Base-by-base conservation (phyloP, 2,888 invertebrate species). In the Temnothorax unifasciatus region DNA sequence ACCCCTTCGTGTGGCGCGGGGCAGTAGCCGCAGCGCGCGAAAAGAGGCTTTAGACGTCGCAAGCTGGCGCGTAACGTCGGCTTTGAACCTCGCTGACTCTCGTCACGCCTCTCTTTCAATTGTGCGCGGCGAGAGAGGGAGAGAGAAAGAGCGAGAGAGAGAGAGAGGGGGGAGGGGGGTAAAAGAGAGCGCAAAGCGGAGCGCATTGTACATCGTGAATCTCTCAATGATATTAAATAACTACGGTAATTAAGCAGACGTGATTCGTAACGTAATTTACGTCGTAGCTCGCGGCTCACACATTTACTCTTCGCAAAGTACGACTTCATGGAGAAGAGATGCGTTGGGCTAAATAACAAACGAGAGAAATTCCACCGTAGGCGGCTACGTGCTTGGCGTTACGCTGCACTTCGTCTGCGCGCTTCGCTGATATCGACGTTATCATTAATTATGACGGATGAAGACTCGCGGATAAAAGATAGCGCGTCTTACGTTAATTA, bases 71-170 rank as follows among this genome's bases (percentile, higher is more conserved):
- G 83, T 75, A 81, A 64, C 47, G 84, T 44, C 64, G 81, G 85
- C 87, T 89, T 89, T 86, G 88, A 87, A 85, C 85, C 85, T 82
- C 59, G 79, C 66, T 86, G 81, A 82, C 57, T 74, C 52, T 21
- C 73, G 68, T 69, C 76, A n/a, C 59, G 13, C 21, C 18, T 25
- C 34, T 59, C 38, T 63, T 57, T 77, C 77, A 61, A 64, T 77
- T 81, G 47, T 71, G 13, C 29, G 25, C 54, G 18, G n/a, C n/a
- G 41, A 25, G 13, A 4, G 13, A 59, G 44, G 38, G 15, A 81
- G 47, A 38, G 50, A 29, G 38, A 13, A n/a, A 34, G 57, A 52
- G 3, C 59, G 11, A 64, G 29, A 47, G 21, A 29, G 2, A 29
- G 41, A 18, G 13, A 4, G 13, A 59, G 44, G 38, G 21, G 61